Conservation (phyloP, 1,140 invertebrate genomes). For the Drosophila sp. region DNA sequence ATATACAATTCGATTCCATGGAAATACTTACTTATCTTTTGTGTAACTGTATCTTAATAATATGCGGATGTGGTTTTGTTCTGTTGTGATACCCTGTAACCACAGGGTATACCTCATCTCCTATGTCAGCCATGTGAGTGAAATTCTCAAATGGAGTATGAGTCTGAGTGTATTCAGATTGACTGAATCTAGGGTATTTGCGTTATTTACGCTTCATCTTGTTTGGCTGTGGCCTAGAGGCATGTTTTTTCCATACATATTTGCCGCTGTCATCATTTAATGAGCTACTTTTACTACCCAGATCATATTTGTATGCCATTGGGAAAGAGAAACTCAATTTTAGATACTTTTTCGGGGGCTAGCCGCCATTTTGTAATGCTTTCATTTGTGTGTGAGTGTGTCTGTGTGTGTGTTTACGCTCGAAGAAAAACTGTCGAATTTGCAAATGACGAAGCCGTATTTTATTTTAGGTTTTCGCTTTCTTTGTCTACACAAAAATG, state of each 20-base stretch:
- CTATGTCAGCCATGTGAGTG: too few species aligned
- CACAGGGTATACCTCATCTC: neutral
- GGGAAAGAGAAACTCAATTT: constrained; percentile 30
- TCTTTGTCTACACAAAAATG: constrained; percentile 41
- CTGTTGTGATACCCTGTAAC: neutral
- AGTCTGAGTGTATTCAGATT: too few species aligned
- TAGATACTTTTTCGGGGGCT: constrained; percentile 28
- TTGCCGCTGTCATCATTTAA: constrained; percentile 71
- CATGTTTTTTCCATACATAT: constrained; percentile 38
- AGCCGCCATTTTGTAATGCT: constrained; percentile 28
- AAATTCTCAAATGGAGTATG: too few species aligned
- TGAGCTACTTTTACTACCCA: constrained; percentile 55
- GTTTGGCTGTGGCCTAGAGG: constrained; percentile 21
- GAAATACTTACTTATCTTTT: constrained; percentile 6
- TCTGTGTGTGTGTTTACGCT: constrained; percentile 38
- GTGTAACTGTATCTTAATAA: constrained; percentile 24
- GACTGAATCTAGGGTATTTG: neutral
- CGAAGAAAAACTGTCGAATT: constrained; percentile 67
- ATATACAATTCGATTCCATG: constrained; percentile 2
- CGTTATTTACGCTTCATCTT: constrained; percentile 7
- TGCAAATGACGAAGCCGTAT: constrained; percentile 57
- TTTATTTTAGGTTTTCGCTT: constrained; percentile 26
- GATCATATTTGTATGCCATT: constrained; percentile 39
- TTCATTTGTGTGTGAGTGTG: constrained; percentile 13
- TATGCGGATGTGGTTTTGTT: constrained; percentile 4